These are phyloP conservation scores for Dicerorhinus sumatrensis DNA, from an alignment of 2,113 vertebrate genomes.

Conservation along the genomic window DNA sequence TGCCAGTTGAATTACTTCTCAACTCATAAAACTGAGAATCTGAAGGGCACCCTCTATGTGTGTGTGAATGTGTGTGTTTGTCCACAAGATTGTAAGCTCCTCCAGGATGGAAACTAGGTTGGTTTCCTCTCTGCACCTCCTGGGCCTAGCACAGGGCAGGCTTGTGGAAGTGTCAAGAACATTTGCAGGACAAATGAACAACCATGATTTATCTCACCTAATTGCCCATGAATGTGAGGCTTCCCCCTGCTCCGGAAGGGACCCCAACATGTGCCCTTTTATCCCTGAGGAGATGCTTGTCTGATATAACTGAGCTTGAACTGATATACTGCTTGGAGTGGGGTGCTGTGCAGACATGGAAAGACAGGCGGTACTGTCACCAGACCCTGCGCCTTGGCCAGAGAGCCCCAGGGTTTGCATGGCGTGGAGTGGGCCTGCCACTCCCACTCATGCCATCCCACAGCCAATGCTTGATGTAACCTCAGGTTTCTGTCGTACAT, in stretches of 20 bases:
- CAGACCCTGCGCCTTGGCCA: background rate
- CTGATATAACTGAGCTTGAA: background rate
- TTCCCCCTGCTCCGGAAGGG: background rate
- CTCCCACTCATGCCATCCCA: background rate
- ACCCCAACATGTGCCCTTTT: background rate
- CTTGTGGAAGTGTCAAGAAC: background rate
- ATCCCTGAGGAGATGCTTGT: background rate
- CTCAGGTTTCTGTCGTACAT: background rate
- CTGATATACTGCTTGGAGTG: background rate
- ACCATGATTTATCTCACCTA: background rate
- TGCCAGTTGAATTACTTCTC: background rate
- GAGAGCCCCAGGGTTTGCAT: background rate
- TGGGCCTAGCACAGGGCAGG: background rate
- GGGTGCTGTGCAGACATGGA: too few relatives aligned
- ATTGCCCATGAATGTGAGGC: background rate
- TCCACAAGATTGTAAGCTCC: background rate
- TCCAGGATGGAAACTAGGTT: background rate
- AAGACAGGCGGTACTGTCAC: background rate
- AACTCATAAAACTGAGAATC: background rate
- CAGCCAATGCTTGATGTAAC: background rate
- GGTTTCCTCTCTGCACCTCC: background rate
- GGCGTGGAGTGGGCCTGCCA: background rate
- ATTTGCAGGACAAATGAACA: background rate
- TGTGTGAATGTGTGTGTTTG: too few relatives aligned
- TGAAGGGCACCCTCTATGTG: background rate